Evolutionary conservation across 2,113 vertebrate species (phyloP), one percentile per base, ranked within the genome.

Genomic region (Rostratula benghalensis): DNA sequence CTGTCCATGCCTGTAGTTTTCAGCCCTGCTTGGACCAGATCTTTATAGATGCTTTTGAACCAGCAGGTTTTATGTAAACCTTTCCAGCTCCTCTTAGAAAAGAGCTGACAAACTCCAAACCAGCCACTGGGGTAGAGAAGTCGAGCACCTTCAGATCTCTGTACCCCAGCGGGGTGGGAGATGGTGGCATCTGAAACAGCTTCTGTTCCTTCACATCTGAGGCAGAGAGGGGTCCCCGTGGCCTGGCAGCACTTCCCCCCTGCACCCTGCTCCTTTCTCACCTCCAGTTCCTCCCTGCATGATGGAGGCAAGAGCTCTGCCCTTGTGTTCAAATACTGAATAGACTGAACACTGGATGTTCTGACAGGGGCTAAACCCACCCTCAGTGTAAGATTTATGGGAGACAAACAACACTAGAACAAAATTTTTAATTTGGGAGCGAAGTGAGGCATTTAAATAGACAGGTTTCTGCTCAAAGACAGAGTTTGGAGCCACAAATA

Each of bases 11-110:
- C 5, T 60, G 19, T 77, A 6, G 4, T 56, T 81, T 64, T 28
- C 10, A 1, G 0, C 4, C 1, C 5, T 69, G 41, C 48, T 39
- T 1, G 4, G 28, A 9, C 54, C 43, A 15, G 45, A 50, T 21
- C n/a, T 16, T 35, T 23, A 5, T 27, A 30, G 22, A 5, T 19
- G 13, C 1, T 51, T 27, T 69, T 25, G 69, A 50, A 23, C 35
- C 7, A 0, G 17, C 30, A 8, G 48, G 27, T 92, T 50, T 69
- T 31, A 69, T 16, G 5, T 33, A 23, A 15, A 20, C 54, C 41
- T 21, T 84, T 13, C n/a, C 39, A 48, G 48, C 51, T 60, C 7
- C 20, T 5, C 18, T 35, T n/a, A 2, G 10, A 4, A 27, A 37
- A 31, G 51, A 45, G 31, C 30, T 65, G 22, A 31, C 17, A 54